Conservation (phyloP, 2,888 invertebrate genomes). For the Tachina fera region DNA sequence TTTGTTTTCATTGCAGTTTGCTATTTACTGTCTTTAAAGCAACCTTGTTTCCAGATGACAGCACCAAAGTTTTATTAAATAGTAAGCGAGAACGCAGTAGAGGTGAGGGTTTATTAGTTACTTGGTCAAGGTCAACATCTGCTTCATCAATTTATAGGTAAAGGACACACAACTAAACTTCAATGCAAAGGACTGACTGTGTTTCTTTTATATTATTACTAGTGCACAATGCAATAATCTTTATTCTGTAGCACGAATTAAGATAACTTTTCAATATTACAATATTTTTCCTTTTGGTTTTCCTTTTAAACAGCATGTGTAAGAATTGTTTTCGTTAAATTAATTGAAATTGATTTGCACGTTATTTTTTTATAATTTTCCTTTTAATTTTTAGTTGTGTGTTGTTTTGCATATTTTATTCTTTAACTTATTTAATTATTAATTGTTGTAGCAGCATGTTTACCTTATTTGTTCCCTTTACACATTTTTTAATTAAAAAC, state of each 20-base stretch:
- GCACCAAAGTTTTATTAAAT: conserved; percentile 87
- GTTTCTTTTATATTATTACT: conserved; percentile 1
- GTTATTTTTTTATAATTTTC: conserved; percentile 27
- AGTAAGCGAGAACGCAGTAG: conserved; percentile 84
- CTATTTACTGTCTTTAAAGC: conserved; percentile 88
- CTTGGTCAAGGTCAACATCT: conserved; percentile 86
- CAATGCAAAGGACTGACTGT: conserved; percentile 57
- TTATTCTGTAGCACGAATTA: conserved; percentile 22
- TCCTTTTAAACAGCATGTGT: not conserved
- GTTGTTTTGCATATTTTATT: conserved; percentile 63
- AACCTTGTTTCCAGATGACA: conserved; percentile 89
- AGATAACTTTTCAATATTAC: not conserved
- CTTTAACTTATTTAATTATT: conserved; percentile 43
- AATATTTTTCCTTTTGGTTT: not conserved
- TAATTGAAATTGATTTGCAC: conserved; percentile 24
- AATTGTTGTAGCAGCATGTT: conserved; percentile 70
- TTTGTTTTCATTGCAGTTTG: conserved; percentile 84
- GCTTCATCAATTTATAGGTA: conserved; percentile 86
- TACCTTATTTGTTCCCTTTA: conserved; percentile 70
- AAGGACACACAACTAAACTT: conserved; percentile 80
- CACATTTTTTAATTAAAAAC: conserved; percentile 55
- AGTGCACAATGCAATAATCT: conserved; percentile 4
- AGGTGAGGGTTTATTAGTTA: conserved; percentile 86
- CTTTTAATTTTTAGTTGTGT: conserved; percentile 65
- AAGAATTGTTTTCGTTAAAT: conserved; percentile 7